Conservation (phyloP, 2,888 invertebrate genomes). For the Rhaphigaster nebulosa region DNA sequence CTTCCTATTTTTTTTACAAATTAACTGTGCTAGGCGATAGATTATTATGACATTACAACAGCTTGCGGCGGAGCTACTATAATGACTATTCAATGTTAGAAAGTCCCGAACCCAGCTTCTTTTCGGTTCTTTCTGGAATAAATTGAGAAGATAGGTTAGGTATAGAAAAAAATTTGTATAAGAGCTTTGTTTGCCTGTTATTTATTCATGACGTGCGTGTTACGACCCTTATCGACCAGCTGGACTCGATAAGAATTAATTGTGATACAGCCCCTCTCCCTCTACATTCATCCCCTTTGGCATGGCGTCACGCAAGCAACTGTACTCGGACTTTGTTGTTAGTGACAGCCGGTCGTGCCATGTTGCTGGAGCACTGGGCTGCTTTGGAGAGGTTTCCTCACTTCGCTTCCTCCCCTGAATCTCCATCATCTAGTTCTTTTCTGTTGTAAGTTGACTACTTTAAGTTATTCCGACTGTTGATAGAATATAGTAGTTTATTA, state of each 20-base stretch:
- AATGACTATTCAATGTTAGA: too few relatives aligned
- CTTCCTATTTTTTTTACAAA: too few relatives aligned
- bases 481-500: background rate
- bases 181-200: background rate
- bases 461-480: background rate
- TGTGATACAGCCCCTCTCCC: background rate
- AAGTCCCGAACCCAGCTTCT: too few relatives aligned
- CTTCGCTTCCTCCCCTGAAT: background rate
- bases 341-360: background rate
- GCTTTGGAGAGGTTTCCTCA: background rate
- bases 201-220: background rate
- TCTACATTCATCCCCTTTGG: background rate
- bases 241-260: slow-evolving; percentile 2
- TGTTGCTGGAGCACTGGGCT: slow-evolving; percentile 9
- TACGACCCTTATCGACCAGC: background rate
- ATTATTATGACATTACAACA: too few relatives aligned
- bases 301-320: background rate
- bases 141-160: too few relatives aligned
- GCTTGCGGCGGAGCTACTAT: too few relatives aligned
- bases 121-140: too few relatives aligned
- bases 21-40: too few relatives aligned
- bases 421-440: background rate
- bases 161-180: too few relatives aligned
- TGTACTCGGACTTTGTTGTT: background rate
- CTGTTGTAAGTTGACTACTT: background rate